Percentiles rank a stretch among this genome's conserved stretches.
Conservation (phyloP, 2,888 invertebrate genomes). For the Xylota sylvarum region DNA sequence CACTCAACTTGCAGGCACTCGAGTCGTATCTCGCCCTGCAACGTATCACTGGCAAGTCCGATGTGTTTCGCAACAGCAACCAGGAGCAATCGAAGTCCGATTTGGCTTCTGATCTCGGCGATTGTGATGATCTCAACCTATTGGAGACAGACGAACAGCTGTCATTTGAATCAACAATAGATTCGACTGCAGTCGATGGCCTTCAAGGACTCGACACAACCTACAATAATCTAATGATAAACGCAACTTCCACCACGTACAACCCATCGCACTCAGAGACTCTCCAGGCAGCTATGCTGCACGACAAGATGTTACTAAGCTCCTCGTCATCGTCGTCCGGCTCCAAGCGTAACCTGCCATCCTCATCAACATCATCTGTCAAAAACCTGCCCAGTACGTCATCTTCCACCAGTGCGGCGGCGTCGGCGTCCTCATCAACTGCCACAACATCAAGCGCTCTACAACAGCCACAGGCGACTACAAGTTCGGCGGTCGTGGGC, state of each 20-base stretch:
- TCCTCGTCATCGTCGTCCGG: constrained; percentile 46
- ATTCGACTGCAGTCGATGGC: constrained; percentile 83
- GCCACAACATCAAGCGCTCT: constrained; percentile 49
- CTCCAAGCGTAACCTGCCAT: constrained; percentile 62
- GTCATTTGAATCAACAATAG: constrained; percentile 86
- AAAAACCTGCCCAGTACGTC: constrained; percentile 65
- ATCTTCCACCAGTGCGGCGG: constrained; percentile 22
- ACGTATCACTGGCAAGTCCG: constrained; percentile 90
- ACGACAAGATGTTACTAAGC: constrained; percentile 81
- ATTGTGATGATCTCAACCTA: constrained; percentile 89
- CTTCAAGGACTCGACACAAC: constrained; percentile 86
- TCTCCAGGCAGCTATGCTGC: constrained; percentile 83
- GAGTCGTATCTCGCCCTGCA: constrained; percentile 94
- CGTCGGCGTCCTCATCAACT: constrained; percentile 58
- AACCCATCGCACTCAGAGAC: constrained; percentile 78
- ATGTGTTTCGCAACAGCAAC: constrained; percentile 88
- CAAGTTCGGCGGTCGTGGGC: constrained; percentile 78
- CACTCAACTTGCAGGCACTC: constrained; percentile 93
- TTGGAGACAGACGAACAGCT: constrained; percentile 91
- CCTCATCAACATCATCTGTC: constrained; percentile 61
- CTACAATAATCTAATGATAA: constrained; percentile 90
- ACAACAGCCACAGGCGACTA: constrained; percentile 11
- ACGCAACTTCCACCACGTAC: constrained; percentile 85
- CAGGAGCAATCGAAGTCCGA: constrained; percentile 84
- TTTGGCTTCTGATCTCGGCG: constrained; percentile 86